These are phyloP conservation scores for Latrodectus elegans DNA, from an alignment of 2,888 invertebrate species.

Conservation along the genomic window DNA sequence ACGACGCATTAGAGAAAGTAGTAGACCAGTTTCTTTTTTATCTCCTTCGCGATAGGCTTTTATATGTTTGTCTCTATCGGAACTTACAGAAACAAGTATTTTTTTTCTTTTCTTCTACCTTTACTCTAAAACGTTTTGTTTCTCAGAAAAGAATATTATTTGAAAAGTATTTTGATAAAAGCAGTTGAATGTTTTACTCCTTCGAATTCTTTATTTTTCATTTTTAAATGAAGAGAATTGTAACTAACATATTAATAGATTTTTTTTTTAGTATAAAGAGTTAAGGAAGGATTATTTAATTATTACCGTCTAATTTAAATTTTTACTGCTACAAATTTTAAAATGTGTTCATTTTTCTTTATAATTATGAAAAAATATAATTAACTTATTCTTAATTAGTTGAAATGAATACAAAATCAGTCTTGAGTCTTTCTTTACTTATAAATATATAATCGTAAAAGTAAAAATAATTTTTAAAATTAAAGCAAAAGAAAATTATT, in stretches of 20 bases:
- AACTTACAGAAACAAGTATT: slow-evolving; percentile 13
- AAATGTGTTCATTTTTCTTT: too few relatives aligned
- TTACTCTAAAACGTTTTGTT: slow-evolving; percentile 18
- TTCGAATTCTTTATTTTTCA: slow-evolving; percentile 14
- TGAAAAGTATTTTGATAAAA: slow-evolving; percentile 42
- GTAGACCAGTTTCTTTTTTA: slow-evolving; percentile 15
- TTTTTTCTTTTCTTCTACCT: slow-evolving; percentile 13
- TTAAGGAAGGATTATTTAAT: too few relatives aligned
- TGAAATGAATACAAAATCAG: too few relatives aligned
- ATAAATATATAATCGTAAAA: too few relatives aligned
- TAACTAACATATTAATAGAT: background rate
- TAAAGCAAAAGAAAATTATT: too few relatives aligned
- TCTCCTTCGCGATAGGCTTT: background rate
- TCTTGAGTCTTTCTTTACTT: too few relatives aligned
- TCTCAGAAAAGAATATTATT: slow-evolving; percentile 32
- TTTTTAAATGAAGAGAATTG: background rate
- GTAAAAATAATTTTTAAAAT: too few relatives aligned
- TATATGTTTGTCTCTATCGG: slow-evolving; percentile 23
- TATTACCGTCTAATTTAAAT: too few relatives aligned
- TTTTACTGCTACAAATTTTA: too few relatives aligned
- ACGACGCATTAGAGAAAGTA: slow-evolving; percentile 33
- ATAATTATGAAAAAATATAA: too few relatives aligned
- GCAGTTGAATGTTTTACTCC: slow-evolving; percentile 27
- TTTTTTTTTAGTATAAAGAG: background rate
- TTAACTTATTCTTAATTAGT: too few relatives aligned